phyloP scores from a whole-genome alignment of 2,888 invertebrate species.

The Hydrotaea cyrtoneurina region DNA sequence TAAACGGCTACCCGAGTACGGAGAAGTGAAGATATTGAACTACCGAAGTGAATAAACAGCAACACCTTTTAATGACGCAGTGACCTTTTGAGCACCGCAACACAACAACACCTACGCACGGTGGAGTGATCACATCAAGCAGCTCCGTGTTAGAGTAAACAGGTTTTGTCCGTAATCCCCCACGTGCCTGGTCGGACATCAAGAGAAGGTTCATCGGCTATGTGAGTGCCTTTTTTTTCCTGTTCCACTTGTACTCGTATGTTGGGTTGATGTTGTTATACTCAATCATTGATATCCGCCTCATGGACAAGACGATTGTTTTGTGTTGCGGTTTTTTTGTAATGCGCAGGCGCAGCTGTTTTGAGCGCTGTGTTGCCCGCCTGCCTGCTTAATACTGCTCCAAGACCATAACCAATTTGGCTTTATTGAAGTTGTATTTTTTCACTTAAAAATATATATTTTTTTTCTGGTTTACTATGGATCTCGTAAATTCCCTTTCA shows the following conservation, averaged over 20 bases:
- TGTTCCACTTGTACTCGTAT: neutral
- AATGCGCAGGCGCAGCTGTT: slow-evolving; percentile 57
- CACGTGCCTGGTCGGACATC: slow-evolving; percentile 47
- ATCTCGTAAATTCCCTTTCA: slow-evolving; percentile 37
- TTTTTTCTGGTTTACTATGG: neutral
- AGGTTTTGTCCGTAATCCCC: slow-evolving; percentile 39
- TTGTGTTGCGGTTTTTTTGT: slow-evolving; percentile 26
- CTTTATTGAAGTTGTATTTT: slow-evolving; percentile 30
- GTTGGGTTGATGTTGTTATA: slow-evolving; percentile 33
- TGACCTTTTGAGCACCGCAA: slow-evolving; percentile 52
- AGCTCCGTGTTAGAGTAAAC: slow-evolving; percentile 36
- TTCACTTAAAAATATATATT: slow-evolving; percentile 13
- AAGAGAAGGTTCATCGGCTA: slow-evolving; percentile 20
- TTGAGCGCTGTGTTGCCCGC: neutral
- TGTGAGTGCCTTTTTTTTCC: slow-evolving; percentile 3
- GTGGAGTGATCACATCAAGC: neutral
- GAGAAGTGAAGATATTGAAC: neutral
- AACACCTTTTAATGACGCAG: slow-evolving; percentile 47
- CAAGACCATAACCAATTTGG: slow-evolving; percentile 38
- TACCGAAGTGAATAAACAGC: neutral
- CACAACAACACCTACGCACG: slow-evolving; percentile 53
- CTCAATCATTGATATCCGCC: slow-evolving; percentile 48
- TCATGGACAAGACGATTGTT: slow-evolving; percentile 13
- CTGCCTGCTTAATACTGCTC: neutral
- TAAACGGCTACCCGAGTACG: neutral